Evolutionary conservation across 1,140 invertebrate genomes (phyloP).

Genomic region (Calliopsis andreniformis): DNA sequence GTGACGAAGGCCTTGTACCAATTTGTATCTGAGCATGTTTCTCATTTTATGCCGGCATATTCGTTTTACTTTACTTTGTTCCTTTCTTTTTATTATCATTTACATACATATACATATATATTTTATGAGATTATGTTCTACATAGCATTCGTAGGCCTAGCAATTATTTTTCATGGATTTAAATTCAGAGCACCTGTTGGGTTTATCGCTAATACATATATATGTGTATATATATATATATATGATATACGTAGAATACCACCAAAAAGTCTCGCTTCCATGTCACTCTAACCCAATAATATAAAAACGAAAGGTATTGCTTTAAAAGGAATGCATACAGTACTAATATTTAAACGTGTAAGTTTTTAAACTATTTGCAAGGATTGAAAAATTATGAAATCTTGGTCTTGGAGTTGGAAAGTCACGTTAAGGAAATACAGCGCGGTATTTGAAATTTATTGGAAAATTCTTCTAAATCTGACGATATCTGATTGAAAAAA

Average conservation of each 20-base stretch:
- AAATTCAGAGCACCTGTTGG: constrained; percentile 77
- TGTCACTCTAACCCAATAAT: constrained; percentile 66
- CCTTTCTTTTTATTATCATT: constrained; percentile 45
- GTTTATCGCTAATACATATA: constrained; percentile 66
- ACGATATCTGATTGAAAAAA: not conserved
- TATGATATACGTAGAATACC: constrained; percentile 49
- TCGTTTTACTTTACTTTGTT: constrained; percentile 69
- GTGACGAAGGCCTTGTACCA: constrained; percentile 64
- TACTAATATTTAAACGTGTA: constrained; percentile 50
- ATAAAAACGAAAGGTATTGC: constrained; percentile 46
- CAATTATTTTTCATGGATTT: constrained; percentile 38
- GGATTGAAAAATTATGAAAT: not conserved
- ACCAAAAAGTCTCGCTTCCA: constrained; percentile 67
- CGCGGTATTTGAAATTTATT: constrained; percentile 1
- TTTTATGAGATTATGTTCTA: constrained; percentile 25
- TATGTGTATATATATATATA: constrained; percentile 39
- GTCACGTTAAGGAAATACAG: too few relatives aligned
- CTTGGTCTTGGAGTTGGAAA: too few relatives aligned
- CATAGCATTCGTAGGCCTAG: constrained; percentile 32
- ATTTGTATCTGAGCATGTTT: constrained; percentile 76
- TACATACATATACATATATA: not conserved
- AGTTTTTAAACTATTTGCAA: not conserved
- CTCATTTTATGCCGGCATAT: constrained; percentile 81
- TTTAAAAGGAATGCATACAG: constrained; percentile 52
- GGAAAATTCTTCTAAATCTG: not conserved